Evolutionary conservation across 1,140 invertebrate genomes (phyloP), one percentile per base, ranked within the genome.

Genomic region (Mizuhopecten yessoensis): DNA sequence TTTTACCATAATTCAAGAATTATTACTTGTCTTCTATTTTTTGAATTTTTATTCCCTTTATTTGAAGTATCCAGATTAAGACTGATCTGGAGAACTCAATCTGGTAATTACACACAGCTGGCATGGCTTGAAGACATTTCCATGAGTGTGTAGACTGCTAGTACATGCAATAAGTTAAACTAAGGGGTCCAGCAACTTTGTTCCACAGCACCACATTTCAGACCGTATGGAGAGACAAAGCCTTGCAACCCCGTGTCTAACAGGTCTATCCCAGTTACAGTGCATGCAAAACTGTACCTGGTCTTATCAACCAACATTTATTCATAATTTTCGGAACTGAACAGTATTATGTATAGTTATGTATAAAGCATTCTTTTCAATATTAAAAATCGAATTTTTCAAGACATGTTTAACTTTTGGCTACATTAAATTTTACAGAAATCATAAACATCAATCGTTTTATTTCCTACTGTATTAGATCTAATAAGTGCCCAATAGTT

Each of bases 111-210:
- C n/a, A n/a, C n/a, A n/a, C n/a, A n/a, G n/a, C n/a, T n/a, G n/a
- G n/a, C n/a, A n/a, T n/a, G n/a, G n/a, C n/a, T 29, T n/a, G 57
- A 75, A 75, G 57, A 75, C 57, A 75, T 75, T 75, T 75, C 3
- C 17, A n/a, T 75, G 57, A 17, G 2, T 11, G 7, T 75, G 57
- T 75, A 5, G n/a, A 75, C 29, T 7, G 29, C 10, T 75, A 29
- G 2, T 29, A 75, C 57, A 75, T 75, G 57, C 57, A 29, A 3
- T 29, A 29, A 75, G 57, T 39, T 39, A 39, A 39, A 39, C 5
- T 39, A 13, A 39, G 36, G n/a, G 3, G 57, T 17, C 57, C 57
- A 75, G 17, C 2, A 75, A 5, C 9, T 75, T 75, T 75, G 23
- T 29, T 75, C 9, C 57, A 75, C 23, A 57, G 7, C 23, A 23